These are phyloP conservation scores for roundworm (Caenorhabditis elegans) DNA, from an alignment of 1,140 invertebrate genomes.

Conservation along the genomic window WBcel235 BX284605.5:4253501-4254000, in stretches of 20 bases:
- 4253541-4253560: too few species aligned
- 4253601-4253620: not conserved
- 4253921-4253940: too few species aligned
- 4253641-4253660: not conserved
- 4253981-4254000: too few species aligned
- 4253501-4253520: too few species aligned
- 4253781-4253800: conserved; percentile 47
- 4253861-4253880: too few species aligned
- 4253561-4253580: too few species aligned
- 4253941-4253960: too few species aligned
- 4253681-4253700: not conserved
- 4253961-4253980: too few species aligned
- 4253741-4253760: conserved; percentile 36
- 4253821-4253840: conserved; percentile 22
- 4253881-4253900: too few species aligned
- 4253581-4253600: not conserved
- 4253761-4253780: conserved; percentile 27
- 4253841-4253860: conserved; percentile 41
- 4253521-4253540: too few species aligned
- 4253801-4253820: conserved; percentile 32
- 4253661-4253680: not conserved
- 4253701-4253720: conserved; percentile 1
- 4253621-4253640: not conserved
- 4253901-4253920: too few species aligned
- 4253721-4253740: conserved; percentile 40